phyloP scores from a whole-genome alignment of 2,888 invertebrate genomes.

The Pollenia angustigena region DNA sequence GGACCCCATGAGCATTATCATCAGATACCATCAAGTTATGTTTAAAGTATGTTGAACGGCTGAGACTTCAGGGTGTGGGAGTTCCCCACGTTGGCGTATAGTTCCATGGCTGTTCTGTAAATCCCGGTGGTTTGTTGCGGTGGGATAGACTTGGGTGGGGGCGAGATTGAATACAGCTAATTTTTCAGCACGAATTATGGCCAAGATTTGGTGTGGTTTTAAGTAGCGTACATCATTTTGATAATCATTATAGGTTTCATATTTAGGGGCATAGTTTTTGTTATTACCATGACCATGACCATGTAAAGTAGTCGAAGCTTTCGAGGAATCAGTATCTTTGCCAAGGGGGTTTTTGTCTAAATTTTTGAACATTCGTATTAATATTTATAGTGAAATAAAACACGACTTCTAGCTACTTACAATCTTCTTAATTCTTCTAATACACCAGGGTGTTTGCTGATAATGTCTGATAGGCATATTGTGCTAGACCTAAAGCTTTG shows the following conservation, averaged over 20 bases:
- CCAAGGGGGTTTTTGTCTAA: slow-evolving; percentile 83
- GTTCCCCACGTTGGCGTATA: too few species aligned
- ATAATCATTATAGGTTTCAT: slow-evolving; percentile 91
- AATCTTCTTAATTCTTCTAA: slow-evolving; percentile 89
- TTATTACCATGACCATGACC: slow-evolving; percentile 73
- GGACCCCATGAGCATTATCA: too few species aligned
- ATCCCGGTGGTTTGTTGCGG: too few species aligned
- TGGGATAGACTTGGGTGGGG: too few species aligned
- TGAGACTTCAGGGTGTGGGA: too few species aligned
- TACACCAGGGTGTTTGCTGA: slow-evolving; percentile 91
- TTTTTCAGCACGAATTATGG: slow-evolving; percentile 94
- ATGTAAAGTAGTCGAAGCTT: slow-evolving; percentile 60
- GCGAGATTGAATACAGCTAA: slow-evolving; percentile 78
- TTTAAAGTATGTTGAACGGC: too few species aligned
- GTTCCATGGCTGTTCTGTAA: too few species aligned
- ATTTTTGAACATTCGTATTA: too few species aligned
- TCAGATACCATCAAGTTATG: too few species aligned
- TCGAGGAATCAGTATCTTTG: slow-evolving; percentile 75
- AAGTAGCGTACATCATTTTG: slow-evolving; percentile 87
- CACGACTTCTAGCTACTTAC: slow-evolving; percentile 85
- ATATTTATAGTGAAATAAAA: background rate
- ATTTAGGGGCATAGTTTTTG: slow-evolving; percentile 86
- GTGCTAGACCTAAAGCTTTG: slow-evolving; percentile 89
- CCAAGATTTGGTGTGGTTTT: slow-evolving; percentile 94
- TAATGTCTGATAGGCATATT: slow-evolving; percentile 92